phyloP scores from a whole-genome alignment of 2,113 vertebrate genomes.

The Ameiurus melas region DNA sequence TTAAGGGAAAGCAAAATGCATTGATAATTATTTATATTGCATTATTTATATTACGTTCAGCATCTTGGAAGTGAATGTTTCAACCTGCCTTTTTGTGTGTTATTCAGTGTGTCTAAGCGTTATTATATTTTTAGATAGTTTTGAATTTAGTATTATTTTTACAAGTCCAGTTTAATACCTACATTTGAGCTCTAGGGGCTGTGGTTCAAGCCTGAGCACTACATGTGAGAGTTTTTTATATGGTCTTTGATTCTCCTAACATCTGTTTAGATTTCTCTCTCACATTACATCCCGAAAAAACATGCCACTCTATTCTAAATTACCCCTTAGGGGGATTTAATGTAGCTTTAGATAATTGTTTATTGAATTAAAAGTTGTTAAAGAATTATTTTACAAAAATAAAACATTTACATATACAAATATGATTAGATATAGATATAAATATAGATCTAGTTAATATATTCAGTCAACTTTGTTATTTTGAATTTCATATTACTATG shows the following conservation, averaged over 20 bases:
- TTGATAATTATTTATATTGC: not conserved
- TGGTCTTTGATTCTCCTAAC: no score
- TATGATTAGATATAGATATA: no score
- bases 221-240: no score
- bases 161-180: no score
- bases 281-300: not conserved
- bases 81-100: not conserved
- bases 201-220: not conserved
- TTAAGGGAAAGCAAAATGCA: not conserved
- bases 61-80: not conserved
- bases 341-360: not conserved
- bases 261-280: no score
- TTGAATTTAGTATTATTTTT: not conserved
- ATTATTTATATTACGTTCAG: not conserved
- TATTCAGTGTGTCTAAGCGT: not conserved
- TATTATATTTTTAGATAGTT: not conserved
- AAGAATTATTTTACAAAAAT: not conserved
- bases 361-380: not conserved
- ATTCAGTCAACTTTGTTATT: no score
- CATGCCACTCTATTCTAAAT: not conserved
- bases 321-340: not conserved
- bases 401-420: not conserved
- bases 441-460: no score
- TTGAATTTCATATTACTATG: no score
- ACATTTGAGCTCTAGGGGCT: no score